phyloP scores from a whole-genome alignment of 30 jellyfish, hydroid and myxozoan genomes.

The Haliclystus octoradiatus region DNA sequence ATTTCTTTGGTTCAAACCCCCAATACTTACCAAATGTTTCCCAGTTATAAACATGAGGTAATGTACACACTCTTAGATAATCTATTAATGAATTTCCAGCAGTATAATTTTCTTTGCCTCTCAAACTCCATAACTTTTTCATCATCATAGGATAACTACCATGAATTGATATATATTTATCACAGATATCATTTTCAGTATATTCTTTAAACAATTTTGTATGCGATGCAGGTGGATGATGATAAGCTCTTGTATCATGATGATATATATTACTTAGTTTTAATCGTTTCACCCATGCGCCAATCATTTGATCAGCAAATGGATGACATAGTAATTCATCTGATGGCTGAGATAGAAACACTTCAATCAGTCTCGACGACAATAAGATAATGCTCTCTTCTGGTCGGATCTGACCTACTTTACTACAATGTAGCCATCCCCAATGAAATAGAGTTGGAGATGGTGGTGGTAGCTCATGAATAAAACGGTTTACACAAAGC shows the following conservation, averaged over 20 bases:
- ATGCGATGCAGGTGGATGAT: constrained; percentile 56
- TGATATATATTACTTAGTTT: constrained; percentile 27
- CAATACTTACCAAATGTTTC: constrained; percentile 10
- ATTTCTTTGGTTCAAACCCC: constrained; percentile 49
- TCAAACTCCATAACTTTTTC: constrained; percentile 41
- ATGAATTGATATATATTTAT: too few species aligned
- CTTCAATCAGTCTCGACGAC: constrained; percentile 15
- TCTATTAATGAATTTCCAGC: too few species aligned
- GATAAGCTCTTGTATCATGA: constrained; percentile 62
- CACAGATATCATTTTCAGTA: constrained; percentile 35
- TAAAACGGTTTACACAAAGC: constrained; percentile 41
- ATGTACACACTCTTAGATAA: too few species aligned
- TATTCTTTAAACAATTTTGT: constrained; percentile 16
- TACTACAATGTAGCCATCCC: constrained; percentile 28
- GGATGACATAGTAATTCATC: too few species aligned
- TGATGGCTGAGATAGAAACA: constrained; percentile 13
- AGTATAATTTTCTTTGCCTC: too few species aligned
- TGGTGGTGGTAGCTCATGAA: constrained; percentile 22
- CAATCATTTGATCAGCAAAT: too few species aligned
- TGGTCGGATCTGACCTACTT: constrained; percentile 11
- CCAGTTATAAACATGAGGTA: too few species aligned
- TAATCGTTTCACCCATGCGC: too few species aligned
- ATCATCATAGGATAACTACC: constrained; percentile 55
- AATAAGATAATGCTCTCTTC: constrained; percentile 23
- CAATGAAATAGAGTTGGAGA: constrained; percentile 16